phyloP scores from a whole-genome alignment of 2,797 vertebrate species.

The Acomys russatus region DNA sequence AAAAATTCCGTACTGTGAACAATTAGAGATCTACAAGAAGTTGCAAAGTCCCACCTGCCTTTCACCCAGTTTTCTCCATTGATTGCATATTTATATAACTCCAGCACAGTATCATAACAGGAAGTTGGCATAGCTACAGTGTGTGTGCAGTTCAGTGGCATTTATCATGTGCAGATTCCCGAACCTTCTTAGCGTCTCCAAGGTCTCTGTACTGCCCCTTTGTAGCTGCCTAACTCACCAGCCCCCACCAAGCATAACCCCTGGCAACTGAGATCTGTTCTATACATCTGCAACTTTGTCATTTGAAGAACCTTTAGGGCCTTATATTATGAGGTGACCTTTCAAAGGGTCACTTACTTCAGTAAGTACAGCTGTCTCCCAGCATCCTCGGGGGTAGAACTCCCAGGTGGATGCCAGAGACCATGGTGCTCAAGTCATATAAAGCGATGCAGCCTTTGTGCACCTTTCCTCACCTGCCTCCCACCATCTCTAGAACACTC shows the following conservation, averaged over 20 bases:
- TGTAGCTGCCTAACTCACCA: not conserved
- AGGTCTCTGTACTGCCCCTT: not conserved
- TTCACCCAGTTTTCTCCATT: not conserved
- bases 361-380: not conserved
- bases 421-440: not conserved
- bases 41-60: not conserved
- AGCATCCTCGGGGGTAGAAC: not conserved
- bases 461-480: not conserved
- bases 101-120: not conserved
- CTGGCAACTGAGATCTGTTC: not conserved
- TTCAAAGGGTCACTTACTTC: not conserved
- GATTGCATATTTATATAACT: not conserved
- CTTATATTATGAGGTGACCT: not conserved
- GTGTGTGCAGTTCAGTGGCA: not conserved
- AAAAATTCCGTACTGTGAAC: constrained; percentile 26
- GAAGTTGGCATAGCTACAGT: not conserved
- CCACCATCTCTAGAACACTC: not conserved
- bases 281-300: not conserved
- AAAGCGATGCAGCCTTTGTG: not conserved
- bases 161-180: not conserved
- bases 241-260: not conserved
- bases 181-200: not conserved
- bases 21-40: constrained; percentile 6
- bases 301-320: constrained; percentile 12
- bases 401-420: not conserved